These are phyloP conservation scores for Subanguina moxae DNA, from an alignment of 1,140 invertebrate species.

Conservation along the genomic window DNA sequence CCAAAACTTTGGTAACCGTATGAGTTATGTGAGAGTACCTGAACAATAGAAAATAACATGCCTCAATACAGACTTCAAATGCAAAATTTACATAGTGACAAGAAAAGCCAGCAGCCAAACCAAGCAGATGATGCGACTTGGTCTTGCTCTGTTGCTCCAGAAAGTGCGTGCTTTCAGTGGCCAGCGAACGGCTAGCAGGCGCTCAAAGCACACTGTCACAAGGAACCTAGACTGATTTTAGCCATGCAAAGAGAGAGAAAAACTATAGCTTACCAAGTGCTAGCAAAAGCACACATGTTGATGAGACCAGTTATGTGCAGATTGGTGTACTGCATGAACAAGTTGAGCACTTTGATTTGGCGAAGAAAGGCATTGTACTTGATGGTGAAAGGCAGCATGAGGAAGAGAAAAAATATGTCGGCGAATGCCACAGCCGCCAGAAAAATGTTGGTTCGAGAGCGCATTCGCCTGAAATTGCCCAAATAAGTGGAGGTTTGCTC, in stretches of 20 bases:
- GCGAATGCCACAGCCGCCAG: constrained; percentile 39
- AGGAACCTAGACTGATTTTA: constrained; percentile 2
- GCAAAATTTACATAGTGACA: background rate
- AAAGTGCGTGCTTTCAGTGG: constrained; percentile 1
- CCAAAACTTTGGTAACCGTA: background rate
- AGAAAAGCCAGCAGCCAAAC: constrained; percentile 3
- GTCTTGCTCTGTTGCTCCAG: constrained; percentile 2
- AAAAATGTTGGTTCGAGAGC: constrained; percentile 38
- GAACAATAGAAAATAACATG: too few species aligned
- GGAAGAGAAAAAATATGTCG: constrained; percentile 42
- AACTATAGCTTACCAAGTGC: background rate
- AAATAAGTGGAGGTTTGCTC: too few species aligned
- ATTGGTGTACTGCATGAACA: background rate
- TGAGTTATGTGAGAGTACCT: constrained; percentile 2
- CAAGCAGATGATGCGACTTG: constrained; percentile 1
- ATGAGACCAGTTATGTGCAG: constrained; percentile 1
- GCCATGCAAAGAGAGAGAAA: background rate
- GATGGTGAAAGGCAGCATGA: background rate
- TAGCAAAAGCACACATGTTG: constrained; percentile 1
- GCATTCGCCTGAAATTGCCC: constrained; percentile 21
- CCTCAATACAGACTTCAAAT: too few species aligned
- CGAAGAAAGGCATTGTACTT: constrained; percentile 2
- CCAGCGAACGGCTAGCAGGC: background rate
- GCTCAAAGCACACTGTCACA: background rate
- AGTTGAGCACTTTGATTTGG: constrained; percentile 7